Conservation (phyloP, 2,797 vertebrate genomes). For the Acipenser ruthenus region DNA sequence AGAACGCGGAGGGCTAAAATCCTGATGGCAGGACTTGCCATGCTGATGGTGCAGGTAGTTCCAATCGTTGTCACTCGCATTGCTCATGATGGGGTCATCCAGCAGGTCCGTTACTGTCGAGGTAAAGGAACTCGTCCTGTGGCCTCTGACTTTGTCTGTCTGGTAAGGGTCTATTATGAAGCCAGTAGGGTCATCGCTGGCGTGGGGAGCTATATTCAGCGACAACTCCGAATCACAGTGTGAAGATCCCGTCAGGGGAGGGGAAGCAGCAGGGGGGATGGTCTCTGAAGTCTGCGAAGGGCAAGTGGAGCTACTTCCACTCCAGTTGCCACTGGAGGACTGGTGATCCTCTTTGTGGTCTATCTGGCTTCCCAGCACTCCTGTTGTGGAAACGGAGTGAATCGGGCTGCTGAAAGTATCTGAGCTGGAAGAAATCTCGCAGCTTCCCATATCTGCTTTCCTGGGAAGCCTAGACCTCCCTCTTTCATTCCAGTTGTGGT, state of each 20-base stretch:
- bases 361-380: conserved; percentile 84
- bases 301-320: conserved; percentile 94
- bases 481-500: conserved; percentile 71
- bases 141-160: conserved; percentile 74
- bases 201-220: conserved; percentile 81
- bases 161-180: conserved; percentile 75
- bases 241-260: conserved; percentile 91
- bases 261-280: conserved; percentile 89
- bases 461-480: conserved; percentile 85
- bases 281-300: conserved; percentile 98
- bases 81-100: conserved; percentile 91
- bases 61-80: conserved; percentile 87
- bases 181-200: conserved; percentile 71
- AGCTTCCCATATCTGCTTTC: conserved; percentile 90
- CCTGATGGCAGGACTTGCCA: conserved; percentile 58
- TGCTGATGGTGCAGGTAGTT: conserved; percentile 76
- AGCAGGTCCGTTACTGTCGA: conserved; percentile 90
- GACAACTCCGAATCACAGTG: conserved; percentile 97
- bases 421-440: conserved; percentile 96
- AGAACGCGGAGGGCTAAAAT: conserved; percentile 76
- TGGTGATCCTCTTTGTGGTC: conserved; percentile 86
- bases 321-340: conserved; percentile 98
- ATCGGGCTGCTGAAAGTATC: conserved; percentile 97
- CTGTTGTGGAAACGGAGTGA: conserved; percentile 86
- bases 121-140: conserved; percentile 89